phyloP scores from a whole-genome alignment of 2,888 invertebrate genomes.

The Onchidella celtica region DNA sequence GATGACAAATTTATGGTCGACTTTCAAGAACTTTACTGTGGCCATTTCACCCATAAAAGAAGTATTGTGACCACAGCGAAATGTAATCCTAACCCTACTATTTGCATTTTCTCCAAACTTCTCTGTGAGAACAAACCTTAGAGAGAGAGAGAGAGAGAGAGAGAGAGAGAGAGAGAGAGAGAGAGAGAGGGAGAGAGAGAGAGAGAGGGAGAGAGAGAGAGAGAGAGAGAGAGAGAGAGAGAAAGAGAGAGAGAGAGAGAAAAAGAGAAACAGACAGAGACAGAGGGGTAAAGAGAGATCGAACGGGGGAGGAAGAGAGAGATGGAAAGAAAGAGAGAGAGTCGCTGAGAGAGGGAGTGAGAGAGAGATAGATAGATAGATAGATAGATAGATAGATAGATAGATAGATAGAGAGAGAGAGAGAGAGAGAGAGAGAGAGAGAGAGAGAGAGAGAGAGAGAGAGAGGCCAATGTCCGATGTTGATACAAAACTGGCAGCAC shows the following conservation, averaged over 20 bases:
- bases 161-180: not conserved
- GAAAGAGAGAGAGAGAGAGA: not conserved
- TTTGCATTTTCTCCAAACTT: no score
- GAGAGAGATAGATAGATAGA: constrained; percentile 21
- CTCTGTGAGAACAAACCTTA: no score
- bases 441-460: constrained; percentile 5
- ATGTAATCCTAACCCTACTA: no score
- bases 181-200: not conserved
- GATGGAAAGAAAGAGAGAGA: not conserved
- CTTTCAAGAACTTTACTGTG: no score
- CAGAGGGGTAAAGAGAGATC: not conserved
- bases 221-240: not conserved
- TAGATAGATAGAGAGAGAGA: constrained; percentile 31
- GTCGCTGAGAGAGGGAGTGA: not conserved
- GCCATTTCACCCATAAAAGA: no score
- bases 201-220: not conserved
- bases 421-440: constrained; percentile 14
- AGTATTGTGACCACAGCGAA: no score
- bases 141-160: no score
- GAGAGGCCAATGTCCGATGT: no score
- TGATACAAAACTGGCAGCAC: no score
- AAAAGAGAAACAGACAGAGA: not conserved
- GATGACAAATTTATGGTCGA: no score
- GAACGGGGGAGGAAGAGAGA: not conserved
- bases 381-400: no score